Percentiles rank a stretch among this genome's conserved stretches.
Conservation (phyloP, 2,888 invertebrate species). For the Drosophila multiciliata region DNA sequence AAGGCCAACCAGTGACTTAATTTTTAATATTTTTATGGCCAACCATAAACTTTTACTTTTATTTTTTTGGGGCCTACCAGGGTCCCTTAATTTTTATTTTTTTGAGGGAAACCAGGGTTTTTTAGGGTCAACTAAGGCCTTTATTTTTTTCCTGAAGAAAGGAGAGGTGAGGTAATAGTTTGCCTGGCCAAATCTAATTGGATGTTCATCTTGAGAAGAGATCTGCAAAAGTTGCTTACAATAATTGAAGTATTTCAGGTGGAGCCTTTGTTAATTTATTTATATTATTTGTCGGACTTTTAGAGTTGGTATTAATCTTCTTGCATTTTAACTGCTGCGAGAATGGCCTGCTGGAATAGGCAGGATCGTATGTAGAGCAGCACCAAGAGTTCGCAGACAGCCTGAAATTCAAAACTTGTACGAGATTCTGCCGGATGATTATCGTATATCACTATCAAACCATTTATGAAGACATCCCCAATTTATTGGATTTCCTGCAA, state of each 20-base stretch:
- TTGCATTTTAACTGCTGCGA: too few relatives aligned
- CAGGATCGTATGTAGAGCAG: not conserved
- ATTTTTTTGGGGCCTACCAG: constrained; percentile 1
- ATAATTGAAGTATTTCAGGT: not conserved
- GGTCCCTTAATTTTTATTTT: too few relatives aligned
- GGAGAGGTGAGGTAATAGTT: too few relatives aligned
- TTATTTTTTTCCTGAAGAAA: too few relatives aligned
- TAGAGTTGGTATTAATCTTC: too few relatives aligned
- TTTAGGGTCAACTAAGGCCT: too few relatives aligned
- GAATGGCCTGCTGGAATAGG: not conserved
- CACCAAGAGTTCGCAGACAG: not conserved
- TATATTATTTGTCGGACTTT: too few relatives aligned
- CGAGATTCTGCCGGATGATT: not conserved
- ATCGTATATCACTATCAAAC: not conserved
- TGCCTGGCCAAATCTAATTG: too few relatives aligned
- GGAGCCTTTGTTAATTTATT: too few relatives aligned
- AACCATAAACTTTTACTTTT: not conserved
- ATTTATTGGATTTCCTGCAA: not conserved
- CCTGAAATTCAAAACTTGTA: not conserved
- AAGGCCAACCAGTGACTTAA: too few relatives aligned
- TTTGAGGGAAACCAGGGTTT: too few relatives aligned
- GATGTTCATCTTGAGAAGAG: too few relatives aligned
- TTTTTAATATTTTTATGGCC: not conserved
- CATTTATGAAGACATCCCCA: not conserved
- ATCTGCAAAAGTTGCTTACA: not conserved